Evolutionary conservation across 2,113 vertebrate genomes (phyloP), one percentile per base, ranked within the genome.

Genomic region (Xenus cinereus): DNA sequence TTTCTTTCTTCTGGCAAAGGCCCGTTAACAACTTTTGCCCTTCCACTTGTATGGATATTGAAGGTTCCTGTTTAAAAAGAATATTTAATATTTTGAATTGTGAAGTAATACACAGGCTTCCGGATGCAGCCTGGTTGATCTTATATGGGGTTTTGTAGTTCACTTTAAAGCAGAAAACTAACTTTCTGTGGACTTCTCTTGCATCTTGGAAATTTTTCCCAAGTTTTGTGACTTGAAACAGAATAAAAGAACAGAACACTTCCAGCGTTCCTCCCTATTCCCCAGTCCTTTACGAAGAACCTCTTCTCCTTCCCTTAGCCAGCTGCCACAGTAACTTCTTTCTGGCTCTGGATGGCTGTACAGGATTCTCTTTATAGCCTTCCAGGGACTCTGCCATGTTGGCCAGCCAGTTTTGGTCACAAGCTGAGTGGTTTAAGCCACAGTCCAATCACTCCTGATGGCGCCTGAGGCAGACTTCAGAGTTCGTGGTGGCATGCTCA

Each of bases 311-410:
- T 90, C 24, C 22, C 11, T 69, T 48, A 64, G 27, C 30, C 37
- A 51, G 43, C 64, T 60, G 11, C 20, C 26, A 14, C 23, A 72
- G 56, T 22, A 68, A 11, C 51, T 63, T 57, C n/a, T 17, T 90
- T 74, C 30, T 71, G 0, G 1, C 51, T 56, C 0, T 24, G 17
- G 24, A 6, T 26, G 39, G 23, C 62, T 24, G 14, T 18, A 4
- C 20, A 30, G 66, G 19, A 28, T 90, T 81, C 21, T 46, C 32
- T 35, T 48, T 51, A 10, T 5, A 23, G 32, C 60, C 71, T 90
- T 64, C 56, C 28, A 14, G 46, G 12, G 12, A 15, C 45, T 39
- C 26, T 62, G 41, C 64, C 3, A 1, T 27, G 12, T 39, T 54
- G 37, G 21, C 27, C 54, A 62, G 21, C 16, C 23, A 50, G 26